These are phyloP conservation scores for Prunella fulvescens DNA, from an alignment of 2,113 vertebrate species.

Conservation along the genomic window DNA sequence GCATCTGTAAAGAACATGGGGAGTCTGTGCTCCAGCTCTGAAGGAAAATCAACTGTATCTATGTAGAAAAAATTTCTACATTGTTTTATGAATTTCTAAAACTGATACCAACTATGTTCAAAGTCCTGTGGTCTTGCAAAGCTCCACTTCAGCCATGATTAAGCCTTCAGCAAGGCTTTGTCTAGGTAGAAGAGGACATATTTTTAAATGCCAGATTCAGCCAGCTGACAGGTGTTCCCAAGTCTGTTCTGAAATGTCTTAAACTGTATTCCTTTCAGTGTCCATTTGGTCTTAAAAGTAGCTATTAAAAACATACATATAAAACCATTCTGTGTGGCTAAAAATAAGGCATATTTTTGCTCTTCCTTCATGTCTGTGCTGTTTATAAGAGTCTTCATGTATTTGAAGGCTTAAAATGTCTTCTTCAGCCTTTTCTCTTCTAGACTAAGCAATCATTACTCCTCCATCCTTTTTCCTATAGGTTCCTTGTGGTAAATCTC, in stretches of 20 bases:
- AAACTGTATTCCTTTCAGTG: neutral
- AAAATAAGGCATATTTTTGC: neutral
- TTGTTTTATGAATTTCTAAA: neutral
- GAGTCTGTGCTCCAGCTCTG: neutral
- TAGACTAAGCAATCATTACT: neutral
- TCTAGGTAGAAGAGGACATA: neutral
- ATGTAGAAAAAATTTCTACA: neutral
- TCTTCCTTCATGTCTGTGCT: neutral
- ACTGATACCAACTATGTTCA: neutral
- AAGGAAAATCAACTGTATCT: neutral
- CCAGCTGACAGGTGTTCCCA: neutral
- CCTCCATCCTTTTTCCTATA: neutral
- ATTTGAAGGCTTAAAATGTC: neutral
- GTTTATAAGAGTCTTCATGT: neutral
- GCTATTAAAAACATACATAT: neutral
- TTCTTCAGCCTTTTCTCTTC: neutral
- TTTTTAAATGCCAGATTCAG: neutral
- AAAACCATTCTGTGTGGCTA: neutral
- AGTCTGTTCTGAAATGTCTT: neutral
- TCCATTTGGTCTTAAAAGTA: neutral
- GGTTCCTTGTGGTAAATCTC: neutral
- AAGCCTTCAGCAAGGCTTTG: neutral
- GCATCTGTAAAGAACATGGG: neutral
- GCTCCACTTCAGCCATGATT: neutral
- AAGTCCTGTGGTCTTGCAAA: neutral